A percentile compares a stretch with the other conserved stretches of the same genome.
These are phyloP conservation scores for Cichladusa arquata DNA, from an alignment of 2,113 vertebrate species.

Conservation along the genomic window DNA sequence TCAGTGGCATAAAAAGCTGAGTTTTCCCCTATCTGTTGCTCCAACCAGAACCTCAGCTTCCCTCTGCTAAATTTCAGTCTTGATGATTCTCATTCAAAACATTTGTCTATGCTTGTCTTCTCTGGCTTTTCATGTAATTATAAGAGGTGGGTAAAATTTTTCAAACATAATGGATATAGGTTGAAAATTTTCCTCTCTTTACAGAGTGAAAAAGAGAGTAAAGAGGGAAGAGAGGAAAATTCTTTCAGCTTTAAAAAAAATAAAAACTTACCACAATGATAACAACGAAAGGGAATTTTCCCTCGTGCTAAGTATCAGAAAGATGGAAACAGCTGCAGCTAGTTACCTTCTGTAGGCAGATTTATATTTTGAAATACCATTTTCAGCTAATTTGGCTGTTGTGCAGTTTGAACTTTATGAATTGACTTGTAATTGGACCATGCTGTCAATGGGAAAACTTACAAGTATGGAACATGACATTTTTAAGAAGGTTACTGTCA, in stretches of 20 bases:
- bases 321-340: neutral
- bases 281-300: neutral
- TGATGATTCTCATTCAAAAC: neutral
- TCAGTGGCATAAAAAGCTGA: neutral
- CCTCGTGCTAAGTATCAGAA: neutral
- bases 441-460: slow-evolving; percentile 68
- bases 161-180: neutral
- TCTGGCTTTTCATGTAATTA: neutral
- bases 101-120: neutral
- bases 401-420: slow-evolving; percentile 65
- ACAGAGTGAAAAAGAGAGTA: neutral
- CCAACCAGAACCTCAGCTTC: neutral
- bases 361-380: slow-evolving; percentile 54
- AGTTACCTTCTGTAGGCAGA: neutral
- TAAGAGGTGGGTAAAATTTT: neutral
- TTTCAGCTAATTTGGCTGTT: slow-evolving; percentile 66
- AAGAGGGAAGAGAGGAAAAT: neutral
- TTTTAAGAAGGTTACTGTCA: slow-evolving; percentile 76
- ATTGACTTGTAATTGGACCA: slow-evolving; percentile 76
- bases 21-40: neutral
- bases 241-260: neutral
- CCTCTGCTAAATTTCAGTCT: neutral
- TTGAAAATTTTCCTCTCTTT: neutral
- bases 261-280: neutral
- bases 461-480: slow-evolving; percentile 75